Percentiles rank a stretch among this genome's conserved stretches.
These are phyloP conservation scores for Mantis religiosa DNA, from an alignment of 2,888 invertebrate genomes.

Conservation along the genomic window DNA sequence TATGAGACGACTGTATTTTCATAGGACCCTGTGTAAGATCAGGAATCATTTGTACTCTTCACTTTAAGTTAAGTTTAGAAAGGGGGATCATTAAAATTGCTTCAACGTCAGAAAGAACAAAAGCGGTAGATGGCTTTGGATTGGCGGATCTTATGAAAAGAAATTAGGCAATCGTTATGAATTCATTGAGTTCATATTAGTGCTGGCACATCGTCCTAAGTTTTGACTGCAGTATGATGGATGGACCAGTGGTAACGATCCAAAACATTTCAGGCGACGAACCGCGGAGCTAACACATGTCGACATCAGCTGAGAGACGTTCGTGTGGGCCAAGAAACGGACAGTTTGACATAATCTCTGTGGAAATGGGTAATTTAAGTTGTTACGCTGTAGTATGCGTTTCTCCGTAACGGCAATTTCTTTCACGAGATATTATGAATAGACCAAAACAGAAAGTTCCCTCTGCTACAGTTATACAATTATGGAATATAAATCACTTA, in stretches of 20 bases:
- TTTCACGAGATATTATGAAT: too few species aligned
- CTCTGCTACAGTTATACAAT: too few species aligned
- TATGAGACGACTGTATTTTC: too few species aligned
- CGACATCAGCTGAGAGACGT: neutral
- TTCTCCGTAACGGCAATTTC: too few species aligned
- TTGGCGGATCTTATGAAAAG: too few species aligned
- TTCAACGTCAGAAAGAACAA: neutral
- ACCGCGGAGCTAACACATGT: neutral
- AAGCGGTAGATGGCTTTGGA: neutral
- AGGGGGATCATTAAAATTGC: neutral
- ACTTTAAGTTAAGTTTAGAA: too few species aligned
- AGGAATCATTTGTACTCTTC: too few species aligned
- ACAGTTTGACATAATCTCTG: neutral
- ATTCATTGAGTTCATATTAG: neutral
- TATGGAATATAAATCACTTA: too few species aligned
- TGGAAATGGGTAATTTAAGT: neutral
- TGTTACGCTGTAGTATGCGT: too few species aligned
- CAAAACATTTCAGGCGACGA: neutral
- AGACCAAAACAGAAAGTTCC: too few species aligned
- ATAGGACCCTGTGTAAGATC: too few species aligned
- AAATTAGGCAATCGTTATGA: neutral
- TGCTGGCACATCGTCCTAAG: neutral
- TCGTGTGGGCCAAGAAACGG: neutral
- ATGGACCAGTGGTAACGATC: neutral
- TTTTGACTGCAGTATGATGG: neutral